These are phyloP conservation scores for Epinotia demarniana DNA, from an alignment of 2,888 invertebrate species.

Conservation along the genomic window DNA sequence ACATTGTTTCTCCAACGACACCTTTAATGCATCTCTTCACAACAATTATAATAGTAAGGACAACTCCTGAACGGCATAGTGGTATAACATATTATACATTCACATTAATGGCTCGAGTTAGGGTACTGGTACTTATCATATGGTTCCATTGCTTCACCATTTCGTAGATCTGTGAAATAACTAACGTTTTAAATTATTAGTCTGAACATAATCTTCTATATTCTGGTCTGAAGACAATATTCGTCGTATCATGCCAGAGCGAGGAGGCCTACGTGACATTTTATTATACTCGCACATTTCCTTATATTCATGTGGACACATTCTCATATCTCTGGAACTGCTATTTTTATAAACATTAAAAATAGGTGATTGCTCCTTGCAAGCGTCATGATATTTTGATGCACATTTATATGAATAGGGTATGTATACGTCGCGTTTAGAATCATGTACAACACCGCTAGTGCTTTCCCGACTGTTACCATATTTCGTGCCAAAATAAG, in stretches of 20 bases:
- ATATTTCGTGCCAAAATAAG: conserved; percentile 26
- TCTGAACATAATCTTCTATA: conserved; percentile 10
- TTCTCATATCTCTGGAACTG: neutral
- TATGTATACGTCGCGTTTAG: conserved; percentile 48
- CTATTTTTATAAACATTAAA: neutral
- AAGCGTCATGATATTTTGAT: conserved; percentile 66
- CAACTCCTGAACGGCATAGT: neutral
- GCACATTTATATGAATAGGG: conserved; percentile 59
- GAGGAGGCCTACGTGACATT: neutral
- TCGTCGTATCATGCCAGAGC: conserved; percentile 4
- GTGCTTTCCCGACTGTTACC: conserved; percentile 46
- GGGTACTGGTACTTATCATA: too few relatives aligned
- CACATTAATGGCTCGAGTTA: neutral
- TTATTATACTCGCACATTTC: neutral
- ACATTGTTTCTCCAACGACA: neutral
- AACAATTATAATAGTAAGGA: neutral
- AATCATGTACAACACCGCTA: conserved; percentile 38
- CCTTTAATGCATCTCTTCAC: neutral
- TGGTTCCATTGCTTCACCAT: neutral
- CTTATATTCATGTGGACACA: neutral
- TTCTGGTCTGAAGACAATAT: conserved; percentile 10
- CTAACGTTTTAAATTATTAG: neutral
- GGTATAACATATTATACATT: too few relatives aligned
- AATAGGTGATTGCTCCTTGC: conserved; percentile 51
- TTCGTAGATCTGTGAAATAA: neutral